These are phyloP conservation scores for Cygnus olor DNA, from an alignment of 2,797 vertebrate genomes.

Conservation along the genomic window DNA sequence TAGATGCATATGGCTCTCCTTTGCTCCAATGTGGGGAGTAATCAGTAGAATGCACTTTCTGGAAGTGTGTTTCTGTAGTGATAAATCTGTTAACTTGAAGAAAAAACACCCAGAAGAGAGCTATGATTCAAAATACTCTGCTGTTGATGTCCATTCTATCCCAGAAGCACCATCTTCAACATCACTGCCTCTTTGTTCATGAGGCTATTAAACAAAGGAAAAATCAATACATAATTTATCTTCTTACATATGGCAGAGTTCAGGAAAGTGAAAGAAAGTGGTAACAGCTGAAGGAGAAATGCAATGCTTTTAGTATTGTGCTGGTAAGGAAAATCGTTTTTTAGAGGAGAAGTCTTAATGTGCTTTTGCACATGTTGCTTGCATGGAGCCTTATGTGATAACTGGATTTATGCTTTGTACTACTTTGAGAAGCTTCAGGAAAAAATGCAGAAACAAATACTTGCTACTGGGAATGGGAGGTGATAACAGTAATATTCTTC, in stretches of 20 bases:
- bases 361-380: neutral
- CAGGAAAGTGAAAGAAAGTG: constrained; percentile 49
- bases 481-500: neutral
- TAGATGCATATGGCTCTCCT: constrained; percentile 5
- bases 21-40: neutral
- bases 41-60: constrained; percentile 36
- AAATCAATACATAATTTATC: constrained; percentile 78
- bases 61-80: neutral
- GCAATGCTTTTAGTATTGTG: neutral
- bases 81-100: neutral
- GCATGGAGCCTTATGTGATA: neutral
- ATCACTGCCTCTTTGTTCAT: constrained; percentile 36
- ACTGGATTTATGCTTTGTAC: neutral
- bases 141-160: neutral
- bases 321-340: neutral
- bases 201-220: constrained; percentile 41
- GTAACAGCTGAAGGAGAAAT: neutral
- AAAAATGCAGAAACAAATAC: neutral
- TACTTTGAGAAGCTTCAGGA: neutral
- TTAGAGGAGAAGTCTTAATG: neutral
- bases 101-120: constrained; percentile 10
- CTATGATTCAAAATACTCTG: constrained; percentile 29
- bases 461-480: neutral
- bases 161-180: neutral
- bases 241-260: constrained; percentile 16